phyloP scores from a whole-genome alignment of 2,888 invertebrate species.

The Xestoiulus laeticollis region DNA sequence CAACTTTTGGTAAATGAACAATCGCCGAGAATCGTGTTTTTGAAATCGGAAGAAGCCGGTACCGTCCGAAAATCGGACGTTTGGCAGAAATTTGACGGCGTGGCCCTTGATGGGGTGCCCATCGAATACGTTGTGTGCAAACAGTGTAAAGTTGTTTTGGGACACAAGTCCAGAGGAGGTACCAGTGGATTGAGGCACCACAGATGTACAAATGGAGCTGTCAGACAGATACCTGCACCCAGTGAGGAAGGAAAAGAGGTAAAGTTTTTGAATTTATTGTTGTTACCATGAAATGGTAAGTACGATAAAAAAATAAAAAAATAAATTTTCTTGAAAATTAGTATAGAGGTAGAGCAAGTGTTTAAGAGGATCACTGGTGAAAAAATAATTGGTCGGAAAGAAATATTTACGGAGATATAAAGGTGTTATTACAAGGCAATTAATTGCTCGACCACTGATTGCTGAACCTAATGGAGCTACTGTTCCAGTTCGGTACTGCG shows the following conservation, averaged over 20 bases:
- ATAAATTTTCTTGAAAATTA: no score
- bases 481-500: no score
- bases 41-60: slow-evolving; percentile 13
- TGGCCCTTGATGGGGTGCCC: slow-evolving; percentile 25
- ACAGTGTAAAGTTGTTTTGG: slow-evolving; percentile 39
- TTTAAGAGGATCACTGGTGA: no score
- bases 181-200: slow-evolving; percentile 42
- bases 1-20: slow-evolving; percentile 45
- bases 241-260: slow-evolving; percentile 10
- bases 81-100: neutral
- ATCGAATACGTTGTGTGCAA: slow-evolving; percentile 32
- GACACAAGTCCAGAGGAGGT: slow-evolving; percentile 39
- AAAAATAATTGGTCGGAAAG: no score
- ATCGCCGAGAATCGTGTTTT: slow-evolving; percentile 36
- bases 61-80: slow-evolving; percentile 6
- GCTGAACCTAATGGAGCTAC: no score
- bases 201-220: neutral
- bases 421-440: no score
- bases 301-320: no score
- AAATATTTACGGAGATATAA: no score
- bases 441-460: no score
- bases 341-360: no score
- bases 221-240: neutral
- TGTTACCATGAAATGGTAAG: no score
- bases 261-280: neutral